These are phyloP conservation scores for Acrobasis suavella DNA, from an alignment of 2,888 invertebrate genomes.

Conservation along the genomic window DNA sequence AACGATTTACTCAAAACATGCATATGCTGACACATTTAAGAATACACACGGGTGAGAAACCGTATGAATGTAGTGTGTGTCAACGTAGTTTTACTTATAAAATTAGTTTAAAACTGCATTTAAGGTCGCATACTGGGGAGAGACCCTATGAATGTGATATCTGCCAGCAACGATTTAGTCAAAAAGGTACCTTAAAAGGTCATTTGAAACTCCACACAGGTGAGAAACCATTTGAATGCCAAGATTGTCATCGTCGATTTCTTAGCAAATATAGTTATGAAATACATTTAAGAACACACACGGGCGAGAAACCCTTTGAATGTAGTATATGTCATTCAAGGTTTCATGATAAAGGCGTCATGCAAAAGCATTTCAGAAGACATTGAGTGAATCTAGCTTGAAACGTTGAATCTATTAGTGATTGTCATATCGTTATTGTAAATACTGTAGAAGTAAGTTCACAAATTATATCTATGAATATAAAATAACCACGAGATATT, in stretches of 20 bases:
- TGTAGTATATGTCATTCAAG: not conserved
- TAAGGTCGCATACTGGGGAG: not conserved
- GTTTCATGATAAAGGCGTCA: not conserved
- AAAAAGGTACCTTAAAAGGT: not conserved
- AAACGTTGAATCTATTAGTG: too few species aligned
- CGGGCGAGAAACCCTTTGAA: not conserved
- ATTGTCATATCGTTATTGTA: too few species aligned
- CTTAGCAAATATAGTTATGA: not conserved
- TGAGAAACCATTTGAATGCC: not conserved
- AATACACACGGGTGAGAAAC: not conserved
- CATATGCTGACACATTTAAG: not conserved
- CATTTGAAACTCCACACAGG: not conserved
- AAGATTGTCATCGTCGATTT: not conserved
- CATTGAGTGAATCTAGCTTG: not conserved
- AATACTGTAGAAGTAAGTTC: too few species aligned
- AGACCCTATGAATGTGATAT: not conserved
- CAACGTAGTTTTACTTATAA: not conserved
- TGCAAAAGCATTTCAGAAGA: not conserved
- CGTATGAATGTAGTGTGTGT: not conserved
- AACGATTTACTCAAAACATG: not conserved
- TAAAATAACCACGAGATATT: too few species aligned
- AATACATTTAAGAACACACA: not conserved
- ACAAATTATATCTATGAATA: too few species aligned
- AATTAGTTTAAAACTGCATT: not conserved
- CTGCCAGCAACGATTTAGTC: not conserved